phyloP scores from a whole-genome alignment of 2,113 vertebrate species.

The Clarias magur region DNA sequence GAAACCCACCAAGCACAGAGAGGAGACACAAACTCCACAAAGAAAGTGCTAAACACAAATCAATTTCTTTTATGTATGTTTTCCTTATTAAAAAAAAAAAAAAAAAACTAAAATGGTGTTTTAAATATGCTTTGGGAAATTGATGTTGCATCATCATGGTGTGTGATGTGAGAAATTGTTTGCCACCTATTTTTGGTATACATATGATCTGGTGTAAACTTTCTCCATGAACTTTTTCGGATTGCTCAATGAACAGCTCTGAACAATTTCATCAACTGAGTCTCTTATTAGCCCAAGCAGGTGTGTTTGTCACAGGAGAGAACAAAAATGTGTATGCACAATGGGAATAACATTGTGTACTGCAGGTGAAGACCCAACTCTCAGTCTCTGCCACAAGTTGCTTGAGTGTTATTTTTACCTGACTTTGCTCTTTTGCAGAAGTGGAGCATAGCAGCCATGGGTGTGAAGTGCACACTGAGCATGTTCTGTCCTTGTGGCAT shows the following conservation, averaged over 20 bases:
- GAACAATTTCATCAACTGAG: not conserved
- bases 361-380: not conserved
- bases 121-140: not conserved
- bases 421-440: slow-evolving; percentile 36
- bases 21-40: no score
- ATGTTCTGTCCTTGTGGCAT: slow-evolving; percentile 24
- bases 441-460: slow-evolving; percentile 21
- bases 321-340: not conserved
- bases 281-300: slow-evolving; percentile 1
- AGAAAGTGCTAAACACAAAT: not conserved
- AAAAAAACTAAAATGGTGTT: not conserved
- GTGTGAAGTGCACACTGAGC: not conserved
- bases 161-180: not conserved
- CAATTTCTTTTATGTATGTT: not conserved
- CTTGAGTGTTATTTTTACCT: slow-evolving; percentile 20
- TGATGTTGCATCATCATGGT: not conserved
- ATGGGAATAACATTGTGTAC: slow-evolving; percentile 13
- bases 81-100: not conserved
- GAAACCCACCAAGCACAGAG: no score
- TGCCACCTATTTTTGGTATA: not conserved
- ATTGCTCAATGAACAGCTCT: not conserved
- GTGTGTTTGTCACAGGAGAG: not conserved
- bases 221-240: not conserved
- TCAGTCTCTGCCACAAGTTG: slow-evolving; percentile 20
- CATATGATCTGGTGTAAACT: not conserved